Conservation (phyloP, 2,888 invertebrate genomes). For the Marronus borbonicus region DNA sequence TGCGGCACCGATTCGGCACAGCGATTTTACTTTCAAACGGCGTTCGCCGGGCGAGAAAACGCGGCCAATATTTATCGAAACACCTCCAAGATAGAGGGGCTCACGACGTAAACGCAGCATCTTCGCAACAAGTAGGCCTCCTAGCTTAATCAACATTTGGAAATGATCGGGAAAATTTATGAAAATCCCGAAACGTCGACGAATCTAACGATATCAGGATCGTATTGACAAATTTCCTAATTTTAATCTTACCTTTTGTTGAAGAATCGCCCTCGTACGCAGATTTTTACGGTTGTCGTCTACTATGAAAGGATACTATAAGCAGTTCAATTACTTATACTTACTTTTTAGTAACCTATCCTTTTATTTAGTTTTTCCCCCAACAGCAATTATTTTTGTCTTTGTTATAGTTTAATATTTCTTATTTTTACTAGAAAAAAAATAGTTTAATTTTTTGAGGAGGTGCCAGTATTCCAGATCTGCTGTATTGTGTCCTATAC, state of each 20-base stretch:
- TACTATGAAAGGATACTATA: background rate
- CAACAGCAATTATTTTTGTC: too few relatives aligned
- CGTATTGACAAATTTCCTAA: background rate
- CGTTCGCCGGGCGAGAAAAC: constrained; percentile 35
- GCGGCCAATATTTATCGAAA: constrained; percentile 47
- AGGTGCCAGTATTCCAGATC: too few relatives aligned
- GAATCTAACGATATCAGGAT: constrained; percentile 4
- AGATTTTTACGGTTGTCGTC: too few relatives aligned
- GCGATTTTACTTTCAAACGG: constrained; percentile 43
- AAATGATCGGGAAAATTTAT: constrained; percentile 50
- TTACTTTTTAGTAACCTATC: too few relatives aligned
- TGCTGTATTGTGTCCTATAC: too few relatives aligned
- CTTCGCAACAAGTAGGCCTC: constrained; percentile 31
- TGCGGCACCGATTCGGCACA: background rate
- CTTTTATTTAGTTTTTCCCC: too few relatives aligned
- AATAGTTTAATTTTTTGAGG: too few relatives aligned
- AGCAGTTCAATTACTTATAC: background rate
- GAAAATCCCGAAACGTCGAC: constrained; percentile 13
- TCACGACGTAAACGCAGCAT: background rate
- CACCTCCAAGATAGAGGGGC: constrained; percentile 15
- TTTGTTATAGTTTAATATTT: too few relatives aligned
- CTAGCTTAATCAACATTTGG: constrained; percentile 46
- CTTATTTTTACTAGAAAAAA: too few relatives aligned
- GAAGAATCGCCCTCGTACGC: too few relatives aligned
- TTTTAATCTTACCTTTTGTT: too few relatives aligned